Base-by-base conservation (phyloP, 2,113 vertebrate genomes). In the Percopsis transmontana region DNA sequence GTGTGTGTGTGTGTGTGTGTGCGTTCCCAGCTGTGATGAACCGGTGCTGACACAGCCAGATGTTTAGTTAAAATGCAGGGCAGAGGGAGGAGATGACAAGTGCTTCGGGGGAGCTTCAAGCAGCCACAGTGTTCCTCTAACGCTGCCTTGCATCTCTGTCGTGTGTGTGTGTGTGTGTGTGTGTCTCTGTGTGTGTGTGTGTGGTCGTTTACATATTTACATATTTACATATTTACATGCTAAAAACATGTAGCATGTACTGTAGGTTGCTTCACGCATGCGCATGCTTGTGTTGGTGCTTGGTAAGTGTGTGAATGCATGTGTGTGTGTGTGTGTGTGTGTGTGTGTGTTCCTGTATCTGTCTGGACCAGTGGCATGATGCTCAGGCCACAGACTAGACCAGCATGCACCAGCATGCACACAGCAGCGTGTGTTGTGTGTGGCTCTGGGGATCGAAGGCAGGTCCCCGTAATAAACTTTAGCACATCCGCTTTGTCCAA, bases 1-100 rank as follows among this genome's bases (percentile, higher is more conserved):
- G 48, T 9, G 15, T 48, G n/a, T 18, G 48, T 18, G 0, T 3
- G 48, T 51, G 48, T 51, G 48, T 51, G 48, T 51, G 48, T n/a
- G 18, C 6, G 18, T 19, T 51, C 48, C 77, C 81, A 48, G 68
- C 72, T 80, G 88, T 84, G 87, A 80, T 79, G 79, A 88, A 82
- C 70, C 58, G 82, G 75, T 81, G 85, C 83, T 87, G 88, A 88
- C 87, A 87, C 54, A 85, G 86, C 77, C 81, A 90, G 80, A 85
- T 87, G 84, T 86, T 87, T 87, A 81, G 85, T 85, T 84, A 77
- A 82, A 87, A 87, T 82, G 69, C 81, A 86, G 68, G 74, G 50
- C 23, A 62, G 66, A 62, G 71, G 73, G 84, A 85, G 80, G 82
- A 76, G 80, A 3, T 72, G 69, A 86, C 83, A 84, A 60, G 74